phyloP scores from a whole-genome alignment of 2,113 vertebrate genomes.

The Potamarius usumacintae region DNA sequence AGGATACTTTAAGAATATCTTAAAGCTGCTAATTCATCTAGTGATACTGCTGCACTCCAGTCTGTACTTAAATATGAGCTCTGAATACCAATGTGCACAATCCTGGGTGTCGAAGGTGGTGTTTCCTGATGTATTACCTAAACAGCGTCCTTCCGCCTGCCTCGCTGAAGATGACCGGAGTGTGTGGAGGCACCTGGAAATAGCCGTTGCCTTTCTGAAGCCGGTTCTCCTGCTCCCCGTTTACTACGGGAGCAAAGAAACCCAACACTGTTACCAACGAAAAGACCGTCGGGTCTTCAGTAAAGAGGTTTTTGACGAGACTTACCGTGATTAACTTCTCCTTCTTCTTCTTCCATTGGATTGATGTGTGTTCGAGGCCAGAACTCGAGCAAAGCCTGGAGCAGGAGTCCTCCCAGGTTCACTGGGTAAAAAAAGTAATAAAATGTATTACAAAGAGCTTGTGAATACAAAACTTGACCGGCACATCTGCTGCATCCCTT shows the following conservation, averaged over 20 bases:
- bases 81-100: not conserved
- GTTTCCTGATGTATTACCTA: conserved; percentile 66
- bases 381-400: conserved; percentile 94
- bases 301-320: not conserved
- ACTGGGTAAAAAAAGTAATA: conserved; percentile 69
- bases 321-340: conserved; percentile 81
- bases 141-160: conserved; percentile 95
- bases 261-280: not conserved
- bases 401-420: conserved; percentile 92
- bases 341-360: conserved; percentile 98
- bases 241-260: conserved; percentile 73
- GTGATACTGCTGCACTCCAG: not conserved
- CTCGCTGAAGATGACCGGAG: conserved; percentile 96
- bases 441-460: too few relatives aligned
- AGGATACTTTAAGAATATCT: too few relatives aligned
- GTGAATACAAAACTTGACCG: too few relatives aligned
- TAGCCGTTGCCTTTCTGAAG: conserved; percentile 98
- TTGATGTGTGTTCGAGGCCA: conserved; percentile 97
- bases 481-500: not conserved
- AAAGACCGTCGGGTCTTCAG: not conserved
- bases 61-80: not conserved
- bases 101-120: not conserved
- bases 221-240: conserved; percentile 92
- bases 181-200: conserved; percentile 98
- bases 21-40: too few relatives aligned